Conservation (phyloP, 2,888 invertebrate genomes). For the Ethmia dodecea region DNA sequence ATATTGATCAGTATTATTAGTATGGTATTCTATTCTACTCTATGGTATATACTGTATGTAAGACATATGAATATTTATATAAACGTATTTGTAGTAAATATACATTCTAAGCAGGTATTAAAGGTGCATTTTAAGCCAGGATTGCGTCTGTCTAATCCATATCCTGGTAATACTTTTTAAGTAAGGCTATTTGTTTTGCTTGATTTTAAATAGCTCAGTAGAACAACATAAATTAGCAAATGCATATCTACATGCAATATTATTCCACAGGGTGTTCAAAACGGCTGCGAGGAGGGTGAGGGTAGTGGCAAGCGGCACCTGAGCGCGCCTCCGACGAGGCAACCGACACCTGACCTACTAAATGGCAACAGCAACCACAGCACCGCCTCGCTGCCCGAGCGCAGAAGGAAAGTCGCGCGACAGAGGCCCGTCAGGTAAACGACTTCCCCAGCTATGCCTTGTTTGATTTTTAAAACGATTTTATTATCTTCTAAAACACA, state of each 20-base stretch:
- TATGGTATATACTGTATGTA: no score
- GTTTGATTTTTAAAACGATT: no score
- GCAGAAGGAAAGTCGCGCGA: slow-evolving; percentile 58
- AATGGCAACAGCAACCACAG: slow-evolving; percentile 73
- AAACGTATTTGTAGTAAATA: no score
- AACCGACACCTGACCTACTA: slow-evolving; percentile 64
- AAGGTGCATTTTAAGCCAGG: no score
- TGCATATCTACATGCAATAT: not conserved
- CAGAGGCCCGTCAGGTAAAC: slow-evolving; percentile 50
- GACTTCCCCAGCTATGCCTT: no score
- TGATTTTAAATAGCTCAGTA: not conserved
- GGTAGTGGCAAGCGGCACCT: slow-evolving; percentile 50
- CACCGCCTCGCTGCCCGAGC: slow-evolving; percentile 64
- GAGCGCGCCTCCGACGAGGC: slow-evolving; percentile 68
- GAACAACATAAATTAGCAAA: not conserved
- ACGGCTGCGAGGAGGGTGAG: slow-evolving; percentile 59
- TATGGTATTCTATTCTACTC: no score
- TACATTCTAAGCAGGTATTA: no score
- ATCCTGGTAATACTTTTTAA: not conserved
- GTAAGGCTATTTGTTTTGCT: not conserved
- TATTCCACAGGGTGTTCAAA: slow-evolving; percentile 37
- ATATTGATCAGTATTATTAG: no score
- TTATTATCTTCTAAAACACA: no score
- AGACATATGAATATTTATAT: no score
- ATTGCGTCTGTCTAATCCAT: no score